These are phyloP conservation scores for Atlantisia rogersi DNA, from an alignment of 2,113 vertebrate genomes.

Conservation along the genomic window DNA sequence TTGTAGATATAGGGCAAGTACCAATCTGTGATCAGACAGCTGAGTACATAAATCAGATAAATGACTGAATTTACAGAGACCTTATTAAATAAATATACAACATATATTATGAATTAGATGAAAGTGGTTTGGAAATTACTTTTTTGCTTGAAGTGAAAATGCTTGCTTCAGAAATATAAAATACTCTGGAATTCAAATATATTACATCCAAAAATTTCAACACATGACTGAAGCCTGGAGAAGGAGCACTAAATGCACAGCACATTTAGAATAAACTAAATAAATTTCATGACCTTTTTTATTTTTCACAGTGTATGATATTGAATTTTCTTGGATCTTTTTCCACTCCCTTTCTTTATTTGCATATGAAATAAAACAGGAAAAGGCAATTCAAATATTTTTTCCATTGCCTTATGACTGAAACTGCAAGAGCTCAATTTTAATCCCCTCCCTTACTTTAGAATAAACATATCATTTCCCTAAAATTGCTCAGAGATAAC, in stretches of 20 bases:
- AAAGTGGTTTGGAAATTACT: background rate
- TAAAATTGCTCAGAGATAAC: constrained; percentile 23
- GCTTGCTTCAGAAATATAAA: background rate
- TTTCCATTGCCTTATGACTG: background rate
- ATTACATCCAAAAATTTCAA: background rate
- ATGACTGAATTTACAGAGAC: background rate
- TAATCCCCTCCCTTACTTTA: background rate
- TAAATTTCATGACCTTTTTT: background rate
- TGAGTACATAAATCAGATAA: constrained; percentile 37
- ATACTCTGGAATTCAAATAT: background rate
- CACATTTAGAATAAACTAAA: background rate
- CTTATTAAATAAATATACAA: background rate
- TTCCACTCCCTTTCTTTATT: background rate
- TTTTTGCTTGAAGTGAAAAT: background rate
- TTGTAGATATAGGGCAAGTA: background rate
- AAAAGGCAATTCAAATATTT: background rate
- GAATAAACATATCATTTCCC: background rate
- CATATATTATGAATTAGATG: background rate
- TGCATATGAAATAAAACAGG: background rate
- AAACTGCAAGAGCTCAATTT: background rate
- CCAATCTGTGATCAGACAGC: background rate
- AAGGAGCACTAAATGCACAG: background rate
- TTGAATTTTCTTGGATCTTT: background rate
- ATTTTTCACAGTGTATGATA: background rate
- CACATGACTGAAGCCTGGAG: background rate